Evolutionary conservation across 2,113 vertebrate species (phyloP).

Genomic region (Thalassarche chlororhynchos): DNA sequence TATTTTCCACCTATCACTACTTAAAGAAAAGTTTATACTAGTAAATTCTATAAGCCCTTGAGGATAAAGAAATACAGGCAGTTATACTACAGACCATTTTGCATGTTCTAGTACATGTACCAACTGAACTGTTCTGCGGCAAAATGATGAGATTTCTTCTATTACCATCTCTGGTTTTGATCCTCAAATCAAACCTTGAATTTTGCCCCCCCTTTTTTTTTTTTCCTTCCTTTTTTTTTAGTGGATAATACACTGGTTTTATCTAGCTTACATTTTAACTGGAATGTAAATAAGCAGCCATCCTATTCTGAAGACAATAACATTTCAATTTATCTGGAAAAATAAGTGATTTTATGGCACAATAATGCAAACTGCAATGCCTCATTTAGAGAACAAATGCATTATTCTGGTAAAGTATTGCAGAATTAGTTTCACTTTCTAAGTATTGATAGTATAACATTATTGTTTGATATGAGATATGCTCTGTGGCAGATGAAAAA

Average conservation of each 20-base stretch:
- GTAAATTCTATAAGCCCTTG: background rate
- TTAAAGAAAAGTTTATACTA: background rate
- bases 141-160: background rate
- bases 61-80: background rate
- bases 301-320: background rate
- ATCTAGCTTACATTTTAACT: slow-evolving; percentile 16
- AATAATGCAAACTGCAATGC: slow-evolving; percentile 9
- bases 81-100: background rate
- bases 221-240: background rate
- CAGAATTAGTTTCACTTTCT: background rate
- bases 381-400: slow-evolving; percentile 31
- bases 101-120: background rate
- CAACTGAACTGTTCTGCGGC: background rate
- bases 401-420: background rate
- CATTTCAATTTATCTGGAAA: slow-evolving; percentile 39
- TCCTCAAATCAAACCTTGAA: background rate
- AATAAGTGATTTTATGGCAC: slow-evolving; percentile 23
- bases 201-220: background rate
- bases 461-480: background rate
- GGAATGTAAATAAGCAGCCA: slow-evolving; percentile 31
- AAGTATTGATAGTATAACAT: background rate
- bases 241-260: background rate
- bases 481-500: background rate
- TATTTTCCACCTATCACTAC: background rate
- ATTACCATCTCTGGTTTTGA: background rate